Evolutionary conservation across 2,797 vertebrate genomes (phyloP).

Genomic region (Agapornis canus): DNA sequence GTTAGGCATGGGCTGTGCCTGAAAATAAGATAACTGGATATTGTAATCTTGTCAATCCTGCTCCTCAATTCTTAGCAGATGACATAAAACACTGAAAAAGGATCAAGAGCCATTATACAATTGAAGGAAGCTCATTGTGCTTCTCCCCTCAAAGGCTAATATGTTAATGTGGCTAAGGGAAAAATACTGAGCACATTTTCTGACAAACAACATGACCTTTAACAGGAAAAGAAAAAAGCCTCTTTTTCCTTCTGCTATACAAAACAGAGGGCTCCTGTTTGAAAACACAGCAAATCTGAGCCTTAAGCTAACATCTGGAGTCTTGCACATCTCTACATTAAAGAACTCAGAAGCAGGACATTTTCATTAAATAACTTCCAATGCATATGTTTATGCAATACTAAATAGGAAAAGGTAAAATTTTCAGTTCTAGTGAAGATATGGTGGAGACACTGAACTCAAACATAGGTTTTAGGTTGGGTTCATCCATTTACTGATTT

Average conservation of each 20-base stretch:
- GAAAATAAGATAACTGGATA: background rate
- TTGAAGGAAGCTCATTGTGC: background rate
- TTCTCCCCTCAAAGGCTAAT: background rate
- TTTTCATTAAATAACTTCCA: background rate
- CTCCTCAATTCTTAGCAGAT: background rate
- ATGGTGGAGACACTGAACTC: background rate
- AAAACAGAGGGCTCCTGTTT: background rate
- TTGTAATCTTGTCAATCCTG: background rate
- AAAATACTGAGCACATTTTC: background rate
- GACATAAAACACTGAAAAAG: background rate
- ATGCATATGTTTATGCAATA: background rate
- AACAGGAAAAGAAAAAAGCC: background rate
- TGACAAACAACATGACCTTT: constrained; percentile 44
- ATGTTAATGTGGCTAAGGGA: background rate
- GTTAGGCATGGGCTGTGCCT: background rate
- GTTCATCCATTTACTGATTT: background rate
- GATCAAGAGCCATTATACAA: background rate
- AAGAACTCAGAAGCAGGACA: background rate
- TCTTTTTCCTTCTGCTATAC: background rate
- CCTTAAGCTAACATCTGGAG: constrained; percentile 29
- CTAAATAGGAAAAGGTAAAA: background rate
- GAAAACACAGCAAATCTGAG: background rate
- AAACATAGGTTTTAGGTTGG: background rate
- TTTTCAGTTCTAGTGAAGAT: background rate
- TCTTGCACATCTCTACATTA: background rate